A percentile compares a stretch with the other conserved stretches of the same genome.
phyloP scores from a whole-genome alignment of 2,888 invertebrate species.

The Rhynchonema sp. region DNA sequence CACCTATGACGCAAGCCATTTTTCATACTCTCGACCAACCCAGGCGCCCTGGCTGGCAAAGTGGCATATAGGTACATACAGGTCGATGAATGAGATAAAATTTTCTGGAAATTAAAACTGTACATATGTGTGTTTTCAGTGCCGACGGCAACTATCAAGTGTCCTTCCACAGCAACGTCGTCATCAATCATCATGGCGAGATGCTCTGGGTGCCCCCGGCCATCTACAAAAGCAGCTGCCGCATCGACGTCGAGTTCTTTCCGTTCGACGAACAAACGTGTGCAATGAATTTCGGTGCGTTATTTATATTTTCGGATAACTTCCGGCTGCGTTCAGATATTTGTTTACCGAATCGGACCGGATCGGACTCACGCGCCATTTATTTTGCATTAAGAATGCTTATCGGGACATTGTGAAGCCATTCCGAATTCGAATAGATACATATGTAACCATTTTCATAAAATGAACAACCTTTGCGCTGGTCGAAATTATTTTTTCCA shows the following conservation, averaged over 20 bases:
- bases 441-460: no score
- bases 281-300: conserved; percentile 21
- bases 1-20: no score
- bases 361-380: no score
- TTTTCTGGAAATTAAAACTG: neutral
- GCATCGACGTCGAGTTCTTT: conserved; percentile 96
- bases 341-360: no score
- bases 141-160: conserved; percentile 99
- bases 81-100: no score
- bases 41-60: no score
- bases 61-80: no score
- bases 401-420: no score
- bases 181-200: conserved; percentile 81
- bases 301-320: conserved; percentile 13
- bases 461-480: neutral
- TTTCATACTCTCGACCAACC: neutral
- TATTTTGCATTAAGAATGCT: no score
- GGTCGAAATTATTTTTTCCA: no score
- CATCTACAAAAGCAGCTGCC: conserved; percentile 96
- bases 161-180: conserved; percentile 90
- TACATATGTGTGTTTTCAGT: conserved; percentile 38
- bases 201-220: conserved; percentile 98
- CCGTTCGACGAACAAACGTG: conserved; percentile 47
- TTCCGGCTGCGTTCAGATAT: neutral
- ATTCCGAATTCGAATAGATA: no score